A percentile compares a stretch with the other conserved stretches of the same genome.
Evolutionary conservation across 2,888 invertebrate genomes (phyloP).

Genomic region (Andrena chrysosceles): DNA sequence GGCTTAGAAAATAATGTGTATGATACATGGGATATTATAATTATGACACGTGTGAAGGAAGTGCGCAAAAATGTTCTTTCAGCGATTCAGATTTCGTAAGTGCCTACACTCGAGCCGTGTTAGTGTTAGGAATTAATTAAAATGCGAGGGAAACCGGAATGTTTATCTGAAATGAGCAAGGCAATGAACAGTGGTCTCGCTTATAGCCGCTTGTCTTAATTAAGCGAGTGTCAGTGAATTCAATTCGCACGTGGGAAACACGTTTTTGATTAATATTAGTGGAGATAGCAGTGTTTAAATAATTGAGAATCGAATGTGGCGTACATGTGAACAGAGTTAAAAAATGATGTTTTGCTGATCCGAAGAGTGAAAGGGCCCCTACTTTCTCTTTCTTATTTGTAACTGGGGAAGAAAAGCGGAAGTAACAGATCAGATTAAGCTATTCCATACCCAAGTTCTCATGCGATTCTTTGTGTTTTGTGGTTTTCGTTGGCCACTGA

Average conservation of each 20-base stretch:
- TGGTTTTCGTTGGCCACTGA: neutral
- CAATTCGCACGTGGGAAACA: neutral
- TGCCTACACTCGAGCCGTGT: neutral
- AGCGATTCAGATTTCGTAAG: too few relatives aligned
- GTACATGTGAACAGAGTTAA: neutral
- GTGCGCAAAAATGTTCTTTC: too few relatives aligned
- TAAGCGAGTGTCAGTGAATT: neutral
- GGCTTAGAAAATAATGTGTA: neutral
- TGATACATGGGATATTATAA: neutral
- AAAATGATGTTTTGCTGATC: constrained; percentile 19
- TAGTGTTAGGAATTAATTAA: neutral
- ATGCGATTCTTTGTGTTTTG: constrained; percentile 16
- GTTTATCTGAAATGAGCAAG: constrained; percentile 2
- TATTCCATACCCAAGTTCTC: constrained; percentile 32
- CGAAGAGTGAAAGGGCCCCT: constrained; percentile 51
- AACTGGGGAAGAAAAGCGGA: constrained; percentile 54
- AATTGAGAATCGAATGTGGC: neutral
- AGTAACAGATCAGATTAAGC: constrained; percentile 50
- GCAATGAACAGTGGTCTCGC: neutral
- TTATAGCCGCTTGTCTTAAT: neutral
- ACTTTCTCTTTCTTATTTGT: constrained; percentile 46
- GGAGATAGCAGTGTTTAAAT: neutral
- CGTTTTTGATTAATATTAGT: neutral
- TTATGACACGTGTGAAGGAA: too few relatives aligned
- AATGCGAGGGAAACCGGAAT: neutral